phyloP scores from a whole-genome alignment of 2,113 vertebrate genomes.

The Salminus brasiliensis region DNA sequence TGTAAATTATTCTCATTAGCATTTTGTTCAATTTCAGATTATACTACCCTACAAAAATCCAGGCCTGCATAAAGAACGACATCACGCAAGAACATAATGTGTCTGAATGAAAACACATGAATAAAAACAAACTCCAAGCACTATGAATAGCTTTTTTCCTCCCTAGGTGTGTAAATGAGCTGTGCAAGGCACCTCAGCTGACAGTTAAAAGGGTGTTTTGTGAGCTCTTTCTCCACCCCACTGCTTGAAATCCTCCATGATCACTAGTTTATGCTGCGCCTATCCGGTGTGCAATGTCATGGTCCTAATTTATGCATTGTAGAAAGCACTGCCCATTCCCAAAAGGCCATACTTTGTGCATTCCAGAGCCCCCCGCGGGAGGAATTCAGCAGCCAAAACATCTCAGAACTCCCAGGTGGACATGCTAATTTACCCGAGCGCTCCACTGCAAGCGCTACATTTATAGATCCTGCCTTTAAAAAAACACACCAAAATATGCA shows the following conservation, averaged over 20 bases:
- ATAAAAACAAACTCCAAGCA: background rate
- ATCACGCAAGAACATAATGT: background rate
- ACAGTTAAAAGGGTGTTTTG: slow-evolving; percentile 24
- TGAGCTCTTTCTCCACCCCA: slow-evolving; percentile 2
- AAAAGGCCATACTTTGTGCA: slow-evolving; percentile 16
- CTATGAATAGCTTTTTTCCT: background rate
- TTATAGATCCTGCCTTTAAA: background rate
- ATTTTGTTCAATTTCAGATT: background rate
- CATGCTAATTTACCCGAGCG: slow-evolving; percentile 1
- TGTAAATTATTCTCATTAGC: background rate
- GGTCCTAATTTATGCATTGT: slow-evolving; percentile 37
- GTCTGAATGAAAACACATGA: background rate
- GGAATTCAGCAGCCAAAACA: slow-evolving; percentile 28
- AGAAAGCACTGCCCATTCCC: slow-evolving; percentile 37
- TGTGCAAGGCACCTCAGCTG: slow-evolving; percentile 9
- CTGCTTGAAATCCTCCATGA: slow-evolving; percentile 33
- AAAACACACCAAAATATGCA: slow-evolving; percentile 14
- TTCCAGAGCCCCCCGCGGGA: slow-evolving; percentile 33
- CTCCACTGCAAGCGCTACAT: background rate
- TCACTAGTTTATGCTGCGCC: slow-evolving; percentile 32
- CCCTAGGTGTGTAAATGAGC: slow-evolving; percentile 19
- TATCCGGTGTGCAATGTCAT: slow-evolving; percentile 38
- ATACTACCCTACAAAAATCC: background rate
- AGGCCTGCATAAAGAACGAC: background rate
- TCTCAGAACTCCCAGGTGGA: slow-evolving; percentile 36